A percentile compares a stretch with the other conserved stretches of the same genome.
phyloP scores from a whole-genome alignment of 1,140 invertebrate genomes.

The honey bee (Apis mellifera) region Amel_HAv3.1 CM009932.2:11463501-11464000 shows the following conservation, averaged over 20 bases:
- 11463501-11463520: not conserved
- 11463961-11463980: too few relatives aligned
- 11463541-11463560: not conserved
- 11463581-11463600: conserved; percentile 31
- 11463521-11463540: conserved; percentile 1
- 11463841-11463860: conserved; percentile 58
- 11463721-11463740: conserved; percentile 73
- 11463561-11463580: not conserved
- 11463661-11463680: conserved; percentile 78
- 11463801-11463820: conserved; percentile 79
- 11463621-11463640: conserved; percentile 62
- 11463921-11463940: conserved; percentile 3
- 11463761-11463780: conserved; percentile 77
- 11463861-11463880: conserved; percentile 62
- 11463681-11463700: conserved; percentile 82
- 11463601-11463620: conserved; percentile 36
- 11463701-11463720: conserved; percentile 81
- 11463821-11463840: conserved; percentile 76
- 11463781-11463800: conserved; percentile 78
- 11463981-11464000: too few relatives aligned
- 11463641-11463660: conserved; percentile 76
- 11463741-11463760: conserved; percentile 80
- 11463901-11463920: conserved; percentile 46
- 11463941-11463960: not conserved
- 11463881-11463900: conserved; percentile 60